Conservation (phyloP, 1,140 invertebrate species). For the Sitodiplosis mosellana region DNA sequence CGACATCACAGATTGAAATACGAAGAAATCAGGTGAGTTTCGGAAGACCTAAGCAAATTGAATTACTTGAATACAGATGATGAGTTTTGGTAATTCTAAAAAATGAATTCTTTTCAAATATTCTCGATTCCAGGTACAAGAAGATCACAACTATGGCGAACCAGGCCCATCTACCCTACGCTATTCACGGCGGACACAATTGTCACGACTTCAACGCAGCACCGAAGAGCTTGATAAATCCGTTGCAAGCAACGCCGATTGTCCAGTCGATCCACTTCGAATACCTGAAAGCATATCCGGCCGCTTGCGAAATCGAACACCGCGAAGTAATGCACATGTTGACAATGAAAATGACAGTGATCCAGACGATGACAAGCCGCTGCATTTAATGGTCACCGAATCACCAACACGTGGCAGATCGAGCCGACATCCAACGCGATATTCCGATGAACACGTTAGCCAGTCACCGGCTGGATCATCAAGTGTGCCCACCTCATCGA, state of each 20-base stretch:
- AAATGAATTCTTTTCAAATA: too few species aligned
- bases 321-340: conserved; percentile 4
- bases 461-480: conserved; percentile 2
- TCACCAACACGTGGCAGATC: background rate
- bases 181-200: conserved; percentile 8
- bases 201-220: conserved; percentile 23
- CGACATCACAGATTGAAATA: background rate
- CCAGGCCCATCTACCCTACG: conserved; percentile 9
- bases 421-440: background rate
- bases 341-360: conserved; percentile 9
- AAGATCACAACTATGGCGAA: conserved; percentile 23
- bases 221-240: conserved; percentile 18
- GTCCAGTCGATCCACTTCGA: conserved; percentile 16
- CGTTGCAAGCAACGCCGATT: background rate
- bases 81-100: too few species aligned
- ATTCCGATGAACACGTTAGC: background rate
- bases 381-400: conserved; percentile 16
- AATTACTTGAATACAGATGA: too few species aligned
- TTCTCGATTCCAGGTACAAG: conserved; percentile 6
- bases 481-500: background rate
- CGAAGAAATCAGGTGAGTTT: background rate
- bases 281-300: background rate
- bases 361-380: conserved; percentile 31
- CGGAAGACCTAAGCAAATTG: too few species aligned
- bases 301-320: background rate